Evolutionary conservation across 2,888 invertebrate species (phyloP).

Genomic region (Drosophila nr. perissopoda): DNA sequence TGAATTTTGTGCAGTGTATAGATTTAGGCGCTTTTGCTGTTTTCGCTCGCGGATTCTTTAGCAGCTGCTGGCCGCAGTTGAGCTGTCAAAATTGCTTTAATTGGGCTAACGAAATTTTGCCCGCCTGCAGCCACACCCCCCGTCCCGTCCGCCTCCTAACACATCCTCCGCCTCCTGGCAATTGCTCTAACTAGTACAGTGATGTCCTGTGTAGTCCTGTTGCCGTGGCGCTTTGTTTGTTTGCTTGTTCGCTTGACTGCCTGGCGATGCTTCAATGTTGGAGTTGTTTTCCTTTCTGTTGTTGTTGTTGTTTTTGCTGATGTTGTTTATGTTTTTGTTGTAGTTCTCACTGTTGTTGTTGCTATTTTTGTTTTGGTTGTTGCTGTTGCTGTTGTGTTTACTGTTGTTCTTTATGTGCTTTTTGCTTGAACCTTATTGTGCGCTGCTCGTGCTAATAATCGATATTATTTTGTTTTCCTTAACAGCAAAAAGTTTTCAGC

Average conservation of each 20-base stretch:
- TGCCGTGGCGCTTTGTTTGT: conserved; percentile 58
- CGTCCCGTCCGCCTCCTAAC: background rate
- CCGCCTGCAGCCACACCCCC: conserved; percentile 30
- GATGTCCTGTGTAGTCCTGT: conserved; percentile 16
- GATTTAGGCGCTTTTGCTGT: background rate
- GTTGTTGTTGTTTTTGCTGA: conserved; percentile 4
- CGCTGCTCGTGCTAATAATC: conserved; percentile 68
- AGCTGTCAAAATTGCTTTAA: conserved; percentile 76
- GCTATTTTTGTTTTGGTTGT: background rate
- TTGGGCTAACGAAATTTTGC: conserved; percentile 67
- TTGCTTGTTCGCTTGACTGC: conserved; percentile 58
- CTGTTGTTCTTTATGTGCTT: conserved; percentile 52
- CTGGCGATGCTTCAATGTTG: conserved; percentile 12
- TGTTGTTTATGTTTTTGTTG: conserved; percentile 20
- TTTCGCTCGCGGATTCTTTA: conserved; percentile 18
- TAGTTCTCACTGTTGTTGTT: background rate
- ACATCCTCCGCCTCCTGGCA: background rate
- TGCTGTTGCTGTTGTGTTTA: conserved; percentile 18
- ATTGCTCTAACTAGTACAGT: background rate
- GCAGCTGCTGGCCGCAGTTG: conserved; percentile 45
- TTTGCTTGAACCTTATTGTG: conserved; percentile 35
- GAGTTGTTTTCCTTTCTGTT: conserved; percentile 5
- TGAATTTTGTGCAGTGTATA: background rate
- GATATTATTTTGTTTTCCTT: conserved; percentile 77
- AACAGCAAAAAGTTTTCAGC: conserved; percentile 69